Evolutionary conservation across 2,113 vertebrate genomes (phyloP), one percentile per base, ranked within the genome.

Genomic region (Seriola dumerili): DNA sequence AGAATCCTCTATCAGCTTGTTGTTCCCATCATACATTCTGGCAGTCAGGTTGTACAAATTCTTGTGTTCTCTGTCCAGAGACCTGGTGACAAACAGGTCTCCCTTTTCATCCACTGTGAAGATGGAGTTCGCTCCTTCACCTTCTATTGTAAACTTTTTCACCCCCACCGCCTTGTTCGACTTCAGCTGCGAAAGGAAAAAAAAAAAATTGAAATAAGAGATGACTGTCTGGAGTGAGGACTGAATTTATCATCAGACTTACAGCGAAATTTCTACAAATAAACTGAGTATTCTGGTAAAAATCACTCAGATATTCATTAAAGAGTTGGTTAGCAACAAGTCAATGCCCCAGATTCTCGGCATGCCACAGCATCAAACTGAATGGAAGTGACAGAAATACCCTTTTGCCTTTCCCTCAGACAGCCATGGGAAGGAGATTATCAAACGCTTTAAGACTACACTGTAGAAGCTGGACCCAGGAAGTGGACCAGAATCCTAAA

Each of bases 31-130:
- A 1, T 94, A 94, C 65, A 98, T 93, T 29, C 85, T 91, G 57
- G 97, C 98, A 0, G 38, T 93, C 34, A 99, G 91, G 2, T 91
- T 81, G 85, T 99, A 99, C 2, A 75, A 57, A 0, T 89, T 90
- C 87, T 96, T 95, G 83, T 95, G 92, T 85, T 99, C 98, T 23
- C 98, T 94, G 91, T 99, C 97, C 77, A 99, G 90, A 72, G 91
- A 89, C 83, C 92, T 95, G 3, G 89, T 94, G 50, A 96, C 96
- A 0, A 91, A 96, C 5, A 99, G 93, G 0, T 97, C 96, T 44
- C 98, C 98, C 0, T 92, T 75, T 0, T 76, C 19, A 5, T 96
- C 74, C n/a, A 99, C 97, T 1, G 25, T 81, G 89, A 99, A 99
- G 73, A 97, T 93, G 67, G 81, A 92, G 79, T 95, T 93, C 0